Evolutionary conservation across 2,888 invertebrate species (phyloP), one percentile per base, ranked within the genome.

Genomic region (Arge pagana): DNA sequence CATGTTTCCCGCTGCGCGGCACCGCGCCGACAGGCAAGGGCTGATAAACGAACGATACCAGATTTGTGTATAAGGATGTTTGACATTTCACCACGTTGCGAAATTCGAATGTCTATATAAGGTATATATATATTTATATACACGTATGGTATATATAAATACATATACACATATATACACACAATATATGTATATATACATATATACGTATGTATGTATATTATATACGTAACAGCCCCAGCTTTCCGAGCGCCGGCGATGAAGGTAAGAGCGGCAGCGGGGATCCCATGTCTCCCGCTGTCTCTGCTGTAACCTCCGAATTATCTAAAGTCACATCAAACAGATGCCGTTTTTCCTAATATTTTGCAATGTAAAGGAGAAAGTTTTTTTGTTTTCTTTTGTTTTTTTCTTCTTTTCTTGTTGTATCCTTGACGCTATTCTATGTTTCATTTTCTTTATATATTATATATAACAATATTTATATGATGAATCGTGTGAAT

Each of bases 391-490:
- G 35, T 40, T 24, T 21, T 30, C 11, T 51, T 23, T 43, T 23
- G n/a, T 41, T 30, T 16, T 59, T 57, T 50, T 62, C 64, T 40
- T 50, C 56, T 41, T 43, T 48, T 48, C 33, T 53, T 61, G 54
- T 59, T 58, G 52, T 63, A 63, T 55, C 53, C 55, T 66, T 60
- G 63, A 67, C 62, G 62, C 65, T 71, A 71, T 61, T 63, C 69
- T 73, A 71, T 66, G 61, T 68, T 70, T 69, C 65, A 63, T 61
- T 65, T 65, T 61, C 48, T 59, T 64, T 65, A 63, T 68, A 79
- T 79, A 78, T 79, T 77, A 78, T 80, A 79, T 80, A 79, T 81
- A 81, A 81, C 80, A 80, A 80, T 81, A 81, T 81, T 79, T 79
- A 79, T 78, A 78, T 72, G 77, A 74, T 72, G 70, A 76, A 72